Conservation (phyloP, 2,888 invertebrate species). For the Trachelus iudaicus region DNA sequence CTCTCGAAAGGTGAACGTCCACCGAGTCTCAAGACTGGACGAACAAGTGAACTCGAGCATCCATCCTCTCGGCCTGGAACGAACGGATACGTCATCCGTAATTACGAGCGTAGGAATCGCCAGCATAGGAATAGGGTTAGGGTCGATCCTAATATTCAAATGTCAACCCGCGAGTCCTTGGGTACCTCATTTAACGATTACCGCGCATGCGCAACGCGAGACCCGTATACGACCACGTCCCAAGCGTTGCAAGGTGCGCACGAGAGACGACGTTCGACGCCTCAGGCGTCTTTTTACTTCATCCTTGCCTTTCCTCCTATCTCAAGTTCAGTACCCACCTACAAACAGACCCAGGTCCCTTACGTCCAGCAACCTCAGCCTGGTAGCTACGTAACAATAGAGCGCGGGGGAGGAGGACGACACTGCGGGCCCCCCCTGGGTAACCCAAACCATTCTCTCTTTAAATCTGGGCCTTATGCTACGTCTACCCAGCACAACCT, state of each 20-base stretch:
- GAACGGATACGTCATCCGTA: constrained; percentile 11
- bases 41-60: constrained; percentile 55
- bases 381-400: neutral
- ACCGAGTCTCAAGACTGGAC: constrained; percentile 47
- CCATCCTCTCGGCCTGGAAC: constrained; percentile 31
- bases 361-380: neutral
- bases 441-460: constrained; percentile 27
- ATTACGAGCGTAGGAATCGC: neutral
- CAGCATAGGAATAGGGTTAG: neutral
- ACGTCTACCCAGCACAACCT: neutral
- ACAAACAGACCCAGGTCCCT: constrained; percentile 31
- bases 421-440: constrained; percentile 32
- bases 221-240: neutral
- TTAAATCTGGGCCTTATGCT: neutral
- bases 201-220: constrained; percentile 33
- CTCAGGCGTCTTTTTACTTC: neutral
- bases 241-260: neutral
- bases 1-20: constrained; percentile 54
- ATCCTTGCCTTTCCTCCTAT: neutral
- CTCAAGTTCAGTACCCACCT: constrained; percentile 33
- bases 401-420: constrained; percentile 10
- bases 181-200: constrained; percentile 26
- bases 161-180: constrained; percentile 9
- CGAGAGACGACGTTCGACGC: neutral
- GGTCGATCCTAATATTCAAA: neutral